These are phyloP conservation scores for Edolisoma coerulescens DNA, from an alignment of 2,113 vertebrate genomes.

Conservation along the genomic window DNA sequence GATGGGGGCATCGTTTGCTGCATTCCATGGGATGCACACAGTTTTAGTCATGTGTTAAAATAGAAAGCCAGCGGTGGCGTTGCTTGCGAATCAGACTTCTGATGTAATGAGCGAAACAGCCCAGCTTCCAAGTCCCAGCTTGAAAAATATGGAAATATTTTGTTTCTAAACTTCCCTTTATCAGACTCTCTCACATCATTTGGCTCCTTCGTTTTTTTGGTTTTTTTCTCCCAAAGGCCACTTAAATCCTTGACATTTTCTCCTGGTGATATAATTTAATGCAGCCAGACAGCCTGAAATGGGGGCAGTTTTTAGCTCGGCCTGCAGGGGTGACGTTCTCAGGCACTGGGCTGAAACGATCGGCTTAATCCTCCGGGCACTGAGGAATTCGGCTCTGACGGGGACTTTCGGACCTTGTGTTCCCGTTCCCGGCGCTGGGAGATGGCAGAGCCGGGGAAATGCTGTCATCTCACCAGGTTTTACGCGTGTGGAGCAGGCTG, in stretches of 20 bases:
- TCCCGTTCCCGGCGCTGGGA: fast-evolving
- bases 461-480: fast-evolving
- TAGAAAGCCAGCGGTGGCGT: not conserved
- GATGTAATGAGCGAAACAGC: conserved; percentile 10
- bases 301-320: conserved; percentile 30
- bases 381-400: not conserved
- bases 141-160: conserved; percentile 37
- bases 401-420: fast-evolving
- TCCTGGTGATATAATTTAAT: conserved; percentile 55
- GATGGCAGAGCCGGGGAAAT: not conserved
- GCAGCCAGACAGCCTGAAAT: conserved; percentile 58
- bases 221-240: conserved; percentile 54
- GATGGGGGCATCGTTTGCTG: not conserved
- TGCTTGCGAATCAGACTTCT: not conserved
- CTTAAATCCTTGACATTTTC: conserved; percentile 66
- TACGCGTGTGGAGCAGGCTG: not conserved
- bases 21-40: conserved; percentile 20
- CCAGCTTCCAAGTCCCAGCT: not conserved
- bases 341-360: conserved; percentile 21
- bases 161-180: conserved; percentile 47
- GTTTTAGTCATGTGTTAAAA: conserved; percentile 33
- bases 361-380: not conserved
- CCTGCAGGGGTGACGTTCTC: conserved; percentile 40
- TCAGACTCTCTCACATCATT: conserved; percentile 46
- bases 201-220: conserved; percentile 6